These are phyloP conservation scores for Vulpes ferrilata DNA, from an alignment of 2,113 vertebrate genomes.

Conservation along the genomic window DNA sequence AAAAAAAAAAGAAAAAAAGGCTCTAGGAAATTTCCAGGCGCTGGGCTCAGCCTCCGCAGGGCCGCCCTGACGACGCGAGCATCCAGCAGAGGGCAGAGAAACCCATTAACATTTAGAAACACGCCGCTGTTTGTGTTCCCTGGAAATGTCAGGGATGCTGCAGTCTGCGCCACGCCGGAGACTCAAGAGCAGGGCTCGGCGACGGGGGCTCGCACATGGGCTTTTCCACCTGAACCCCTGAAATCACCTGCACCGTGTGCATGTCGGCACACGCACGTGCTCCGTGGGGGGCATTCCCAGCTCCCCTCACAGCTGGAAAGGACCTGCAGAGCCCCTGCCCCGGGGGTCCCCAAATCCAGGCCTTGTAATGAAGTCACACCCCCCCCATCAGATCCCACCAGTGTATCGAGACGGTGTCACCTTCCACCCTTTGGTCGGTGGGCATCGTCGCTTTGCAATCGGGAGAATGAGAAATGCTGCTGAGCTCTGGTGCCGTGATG, in stretches of 20 bases:
- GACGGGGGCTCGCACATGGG: accelerated
- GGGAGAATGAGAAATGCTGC: background rate
- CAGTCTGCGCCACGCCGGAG: background rate
- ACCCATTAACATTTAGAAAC: conserved; percentile 52
- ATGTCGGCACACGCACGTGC: accelerated
- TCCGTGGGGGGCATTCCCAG: accelerated
- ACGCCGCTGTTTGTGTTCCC: background rate
- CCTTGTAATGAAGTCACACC: accelerated
- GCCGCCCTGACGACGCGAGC: background rate
- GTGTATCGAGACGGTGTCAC: accelerated
- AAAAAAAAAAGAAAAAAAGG: no score
- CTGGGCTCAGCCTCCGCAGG: conserved; percentile 38
- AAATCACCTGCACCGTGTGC: accelerated
- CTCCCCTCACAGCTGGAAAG: background rate
- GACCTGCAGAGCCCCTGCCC: background rate
- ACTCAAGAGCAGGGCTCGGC: background rate
- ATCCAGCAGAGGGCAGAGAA: conserved; percentile 59
- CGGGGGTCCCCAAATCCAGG: background rate
- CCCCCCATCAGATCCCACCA: accelerated
- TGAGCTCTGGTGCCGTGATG: accelerated
- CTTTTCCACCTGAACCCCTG: background rate
- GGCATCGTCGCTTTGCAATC: accelerated
- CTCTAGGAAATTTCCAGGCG: conserved; percentile 67
- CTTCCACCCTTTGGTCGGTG: no score
- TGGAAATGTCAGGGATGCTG: conserved; percentile 49